phyloP scores from a whole-genome alignment of 2,113 vertebrate genomes.

The Corythornis madagascariensis region DNA sequence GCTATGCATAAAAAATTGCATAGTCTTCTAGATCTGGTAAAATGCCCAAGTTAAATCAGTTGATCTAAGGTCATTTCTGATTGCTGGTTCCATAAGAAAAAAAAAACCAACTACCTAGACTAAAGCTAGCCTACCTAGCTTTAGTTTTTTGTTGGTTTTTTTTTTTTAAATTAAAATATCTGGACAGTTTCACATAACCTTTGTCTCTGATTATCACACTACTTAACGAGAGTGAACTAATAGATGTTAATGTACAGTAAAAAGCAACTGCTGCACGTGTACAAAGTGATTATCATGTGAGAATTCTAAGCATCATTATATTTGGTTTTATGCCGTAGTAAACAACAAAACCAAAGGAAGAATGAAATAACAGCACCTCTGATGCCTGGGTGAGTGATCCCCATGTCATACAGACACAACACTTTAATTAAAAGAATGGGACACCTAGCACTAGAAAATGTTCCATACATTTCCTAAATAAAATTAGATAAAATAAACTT shows the following conservation, averaged over 20 bases:
- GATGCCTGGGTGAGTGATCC: background rate
- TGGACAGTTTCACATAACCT: background rate
- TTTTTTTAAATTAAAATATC: background rate
- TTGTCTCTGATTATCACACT: background rate
- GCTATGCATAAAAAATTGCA: background rate
- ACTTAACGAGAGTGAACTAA: background rate
- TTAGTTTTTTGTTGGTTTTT: background rate
- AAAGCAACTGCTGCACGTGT: background rate
- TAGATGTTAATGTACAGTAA: background rate
- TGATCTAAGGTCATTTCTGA: background rate
- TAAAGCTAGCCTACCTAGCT: background rate
- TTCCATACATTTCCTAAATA: background rate
- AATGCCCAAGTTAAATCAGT: background rate
- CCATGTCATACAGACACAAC: background rate
- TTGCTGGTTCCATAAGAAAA: background rate
- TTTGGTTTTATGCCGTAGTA: background rate
- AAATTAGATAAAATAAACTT: background rate
- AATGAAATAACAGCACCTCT: background rate
- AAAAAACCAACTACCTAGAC: background rate
- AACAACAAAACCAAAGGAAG: background rate
- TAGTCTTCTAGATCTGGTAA: background rate
- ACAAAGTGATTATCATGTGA: background rate
- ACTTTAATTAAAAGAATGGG: background rate
- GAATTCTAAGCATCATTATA: background rate
- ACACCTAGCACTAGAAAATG: background rate